phyloP scores from a whole-genome alignment of 37 sponge, comb jelly and placozoan genomes.

The Bolinopsis microptera region DNA sequence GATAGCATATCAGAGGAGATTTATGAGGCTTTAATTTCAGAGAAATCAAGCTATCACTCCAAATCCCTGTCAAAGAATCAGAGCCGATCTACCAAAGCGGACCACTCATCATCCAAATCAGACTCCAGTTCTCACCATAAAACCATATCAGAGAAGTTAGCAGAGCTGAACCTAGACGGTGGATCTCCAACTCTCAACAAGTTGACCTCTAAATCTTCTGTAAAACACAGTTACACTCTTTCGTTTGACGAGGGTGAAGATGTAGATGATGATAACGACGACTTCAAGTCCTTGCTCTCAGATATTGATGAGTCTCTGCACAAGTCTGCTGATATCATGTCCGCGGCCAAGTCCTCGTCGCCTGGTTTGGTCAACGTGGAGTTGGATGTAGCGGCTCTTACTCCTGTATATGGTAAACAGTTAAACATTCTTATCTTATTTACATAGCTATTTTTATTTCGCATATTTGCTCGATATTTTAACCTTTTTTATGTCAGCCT shows the following conservation, averaged over 20 bases:
- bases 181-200: background rate
- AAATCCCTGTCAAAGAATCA: background rate
- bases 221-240: slow-evolving; percentile 56
- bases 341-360: background rate
- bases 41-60: background rate
- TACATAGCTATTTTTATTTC: no score
- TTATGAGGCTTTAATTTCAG: background rate
- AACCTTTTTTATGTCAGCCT: no score
- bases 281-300: slow-evolving; percentile 14
- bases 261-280: background rate
- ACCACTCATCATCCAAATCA: background rate
- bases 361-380: slow-evolving; percentile 7
- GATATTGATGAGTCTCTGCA: slow-evolving; percentile 10
- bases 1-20: slow-evolving; percentile 29
- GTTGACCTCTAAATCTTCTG: background rate
- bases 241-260: slow-evolving; percentile 61
- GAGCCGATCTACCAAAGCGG: background rate
- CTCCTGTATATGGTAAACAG: background rate
- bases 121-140: background rate
- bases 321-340: slow-evolving; percentile 21
- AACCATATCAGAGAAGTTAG: slow-evolving; percentile 40
- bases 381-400: slow-evolving; percentile 26
- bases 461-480: no score
- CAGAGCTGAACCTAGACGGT: background rate
- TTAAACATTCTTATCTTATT: background rate